Evolutionary conservation across 2,113 vertebrate species (phyloP).

Genomic region (Misgurnus mizolepis): DNA sequence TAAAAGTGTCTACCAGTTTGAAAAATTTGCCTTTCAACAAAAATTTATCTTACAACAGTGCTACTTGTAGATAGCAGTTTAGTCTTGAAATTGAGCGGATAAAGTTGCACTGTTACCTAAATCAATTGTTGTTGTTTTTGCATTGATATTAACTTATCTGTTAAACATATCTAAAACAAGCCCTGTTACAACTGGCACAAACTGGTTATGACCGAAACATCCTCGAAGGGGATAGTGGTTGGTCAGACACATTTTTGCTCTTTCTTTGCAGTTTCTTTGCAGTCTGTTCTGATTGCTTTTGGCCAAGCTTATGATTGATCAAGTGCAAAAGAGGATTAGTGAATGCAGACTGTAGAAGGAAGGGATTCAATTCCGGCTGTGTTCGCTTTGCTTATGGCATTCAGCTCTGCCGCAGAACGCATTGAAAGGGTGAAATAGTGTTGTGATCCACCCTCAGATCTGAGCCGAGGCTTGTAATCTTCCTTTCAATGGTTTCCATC

Average conservation of each 20-base stretch:
- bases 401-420: constrained; percentile 31
- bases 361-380: constrained; percentile 19
- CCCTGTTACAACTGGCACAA: constrained; percentile 15
- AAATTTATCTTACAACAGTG: too few species aligned
- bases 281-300: constrained; percentile 27
- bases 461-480: constrained; percentile 50
- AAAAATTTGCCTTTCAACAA: too few species aligned
- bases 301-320: constrained; percentile 50
- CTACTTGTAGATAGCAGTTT: background rate
- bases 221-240: constrained; percentile 7
- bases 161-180: background rate
- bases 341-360: constrained; percentile 23
- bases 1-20: too few species aligned
- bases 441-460: constrained; percentile 46
- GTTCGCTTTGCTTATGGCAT: constrained; percentile 15
- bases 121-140: background rate
- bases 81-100: background rate
- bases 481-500: constrained; percentile 48
- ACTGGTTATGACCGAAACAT: constrained; percentile 34
- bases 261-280: constrained; percentile 34
- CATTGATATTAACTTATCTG: constrained; percentile 4
- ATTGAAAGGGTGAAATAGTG: constrained; percentile 39
- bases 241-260: background rate
- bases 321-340: constrained; percentile 52
- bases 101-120: background rate